Percentiles rank a stretch among this genome's conserved stretches.
Conservation (phyloP, 1,140 invertebrate genomes). For the Pseudomyrmex dendroicus region DNA sequence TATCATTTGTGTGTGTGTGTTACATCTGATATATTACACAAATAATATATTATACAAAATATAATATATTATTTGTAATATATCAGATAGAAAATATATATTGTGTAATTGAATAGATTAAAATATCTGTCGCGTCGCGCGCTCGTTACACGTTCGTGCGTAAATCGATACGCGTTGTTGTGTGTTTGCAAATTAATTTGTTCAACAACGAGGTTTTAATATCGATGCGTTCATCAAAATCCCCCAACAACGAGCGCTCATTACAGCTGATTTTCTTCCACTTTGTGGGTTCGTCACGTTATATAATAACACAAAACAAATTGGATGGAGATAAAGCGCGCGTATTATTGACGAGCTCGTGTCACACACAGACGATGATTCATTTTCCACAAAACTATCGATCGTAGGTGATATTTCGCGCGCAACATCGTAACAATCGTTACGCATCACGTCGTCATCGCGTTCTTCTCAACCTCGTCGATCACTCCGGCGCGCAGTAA, state of each 20-base stretch:
- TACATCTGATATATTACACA: conserved; percentile 19
- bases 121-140: conserved; percentile 23
- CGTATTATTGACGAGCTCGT: conserved; percentile 3
- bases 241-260: conserved; percentile 53
- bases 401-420: conserved; percentile 45
- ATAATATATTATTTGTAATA: no score
- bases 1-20: conserved; percentile 5
- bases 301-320: conserved; percentile 56
- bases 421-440: conserved; percentile 25
- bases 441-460: background rate
- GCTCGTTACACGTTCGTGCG: conserved; percentile 17
- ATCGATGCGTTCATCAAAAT: conserved; percentile 58
- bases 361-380: conserved; percentile 13
- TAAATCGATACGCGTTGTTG: conserved; percentile 32
- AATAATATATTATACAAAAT: conserved; percentile 34
- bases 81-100: no score
- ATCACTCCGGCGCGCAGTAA: conserved; percentile 32
- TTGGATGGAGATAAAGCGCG: conserved; percentile 52
- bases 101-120: conserved; percentile 24
- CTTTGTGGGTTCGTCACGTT: conserved; percentile 58
- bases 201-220: conserved; percentile 50
- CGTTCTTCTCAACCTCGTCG: background rate
- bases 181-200: conserved; percentile 53
- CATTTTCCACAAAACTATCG: conserved; percentile 39
- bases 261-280: conserved; percentile 58